Conservation (phyloP, 1,140 invertebrate species). For the Vanessa tameamea region DNA sequence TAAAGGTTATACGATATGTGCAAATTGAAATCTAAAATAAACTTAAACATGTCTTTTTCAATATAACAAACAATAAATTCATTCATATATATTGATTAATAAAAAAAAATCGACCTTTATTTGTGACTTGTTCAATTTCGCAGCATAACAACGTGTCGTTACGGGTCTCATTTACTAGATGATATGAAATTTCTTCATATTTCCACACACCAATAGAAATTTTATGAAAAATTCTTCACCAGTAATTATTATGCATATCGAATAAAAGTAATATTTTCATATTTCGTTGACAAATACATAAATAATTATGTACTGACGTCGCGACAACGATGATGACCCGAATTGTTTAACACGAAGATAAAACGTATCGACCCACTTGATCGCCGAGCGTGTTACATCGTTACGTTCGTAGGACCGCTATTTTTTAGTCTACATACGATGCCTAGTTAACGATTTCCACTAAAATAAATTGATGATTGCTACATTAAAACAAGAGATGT, state of each 20-base stretch:
- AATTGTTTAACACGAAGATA: constrained; percentile 43
- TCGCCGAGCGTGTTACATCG: constrained; percentile 32
- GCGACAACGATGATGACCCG: constrained; percentile 32
- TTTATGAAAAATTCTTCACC: too few species aligned
- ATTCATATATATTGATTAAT: too few species aligned
- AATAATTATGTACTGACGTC: constrained; percentile 24
- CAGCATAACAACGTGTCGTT: too few species aligned
- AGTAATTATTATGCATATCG: not conserved
- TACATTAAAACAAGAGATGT: not conserved
- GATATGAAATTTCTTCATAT: not conserved
- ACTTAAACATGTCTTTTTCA: too few species aligned
- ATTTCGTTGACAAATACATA: constrained; percentile 20
- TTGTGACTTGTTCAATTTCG: too few species aligned
- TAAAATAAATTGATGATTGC: not conserved
- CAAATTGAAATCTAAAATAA: too few species aligned
- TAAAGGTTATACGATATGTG: too few species aligned
- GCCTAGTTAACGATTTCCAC: not conserved
- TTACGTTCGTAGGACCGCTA: constrained; percentile 35
- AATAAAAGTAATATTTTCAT: constrained; percentile 1
- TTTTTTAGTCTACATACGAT: constrained; percentile 32
- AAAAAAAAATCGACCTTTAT: too few species aligned
- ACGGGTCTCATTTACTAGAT: too few species aligned
- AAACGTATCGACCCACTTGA: constrained; percentile 44
- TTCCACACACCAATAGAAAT: not conserved
- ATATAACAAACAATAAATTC: too few species aligned